Evolutionary conservation across 2,888 invertebrate species (phyloP).

Genomic region (Tubulanus polymorphus): DNA sequence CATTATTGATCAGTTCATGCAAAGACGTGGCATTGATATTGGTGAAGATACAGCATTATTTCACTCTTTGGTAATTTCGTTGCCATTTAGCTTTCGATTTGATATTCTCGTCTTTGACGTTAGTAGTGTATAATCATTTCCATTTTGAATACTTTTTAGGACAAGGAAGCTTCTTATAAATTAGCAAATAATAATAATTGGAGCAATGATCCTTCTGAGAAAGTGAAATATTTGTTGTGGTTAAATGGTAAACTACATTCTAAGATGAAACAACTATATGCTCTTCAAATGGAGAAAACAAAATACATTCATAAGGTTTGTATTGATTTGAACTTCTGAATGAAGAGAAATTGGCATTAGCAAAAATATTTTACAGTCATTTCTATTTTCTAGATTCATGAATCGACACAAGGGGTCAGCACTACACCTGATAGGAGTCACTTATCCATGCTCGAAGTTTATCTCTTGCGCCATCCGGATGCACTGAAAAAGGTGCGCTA

Average conservation of each 20-base stretch:
- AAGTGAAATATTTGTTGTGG: constrained; percentile 37
- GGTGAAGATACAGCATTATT: constrained; percentile 19
- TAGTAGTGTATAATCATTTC: too few relatives aligned
- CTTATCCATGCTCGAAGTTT: constrained; percentile 37
- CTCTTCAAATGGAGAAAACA: constrained; percentile 31
- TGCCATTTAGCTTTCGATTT: too few relatives aligned
- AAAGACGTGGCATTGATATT: constrained; percentile 28
- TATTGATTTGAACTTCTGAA: too few relatives aligned
- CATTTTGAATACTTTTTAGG: too few relatives aligned
- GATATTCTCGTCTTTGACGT: too few relatives aligned
- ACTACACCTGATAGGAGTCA: constrained; percentile 28
- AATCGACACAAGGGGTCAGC: constrained; percentile 32
- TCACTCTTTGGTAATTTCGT: constrained; percentile 15
- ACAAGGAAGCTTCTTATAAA: too few relatives aligned
- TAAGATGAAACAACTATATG: constrained; percentile 35
- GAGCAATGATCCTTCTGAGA: constrained; percentile 17
- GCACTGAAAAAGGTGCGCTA: constrained; percentile 32
- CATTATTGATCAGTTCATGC: constrained; percentile 39
- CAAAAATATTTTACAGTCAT: too few relatives aligned
- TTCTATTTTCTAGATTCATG: constrained; percentile 23
- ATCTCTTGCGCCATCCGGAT: constrained; percentile 40
- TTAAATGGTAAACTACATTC: constrained; percentile 43
- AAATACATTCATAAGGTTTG: constrained; percentile 34
- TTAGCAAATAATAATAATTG: too few relatives aligned
- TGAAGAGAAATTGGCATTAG: too few relatives aligned